Conservation (phyloP, 2,113 vertebrate species). For the Callochromis pleurospilus region DNA sequence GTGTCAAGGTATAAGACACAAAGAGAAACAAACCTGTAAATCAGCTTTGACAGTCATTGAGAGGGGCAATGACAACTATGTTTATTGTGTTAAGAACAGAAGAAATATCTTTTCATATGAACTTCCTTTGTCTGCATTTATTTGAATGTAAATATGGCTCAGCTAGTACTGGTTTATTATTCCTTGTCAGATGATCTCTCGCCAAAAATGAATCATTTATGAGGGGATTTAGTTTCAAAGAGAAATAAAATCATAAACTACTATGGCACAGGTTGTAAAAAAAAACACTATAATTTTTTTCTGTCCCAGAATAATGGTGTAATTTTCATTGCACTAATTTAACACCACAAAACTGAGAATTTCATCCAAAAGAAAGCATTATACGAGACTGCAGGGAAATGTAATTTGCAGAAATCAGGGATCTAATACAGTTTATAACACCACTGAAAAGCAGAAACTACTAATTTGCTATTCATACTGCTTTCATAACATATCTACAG, state of each 20-base stretch:
- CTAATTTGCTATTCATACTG: slow-evolving; percentile 73
- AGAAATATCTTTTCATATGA: slow-evolving; percentile 62
- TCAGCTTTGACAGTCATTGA: slow-evolving; percentile 56
- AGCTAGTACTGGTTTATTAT: slow-evolving; percentile 62
- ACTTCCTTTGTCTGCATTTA: slow-evolving; percentile 65
- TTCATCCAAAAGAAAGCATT: slow-evolving; percentile 52
- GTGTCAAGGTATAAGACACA: slow-evolving; percentile 47
- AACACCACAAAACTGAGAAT: slow-evolving; percentile 68
- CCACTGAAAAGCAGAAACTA: slow-evolving; percentile 65
- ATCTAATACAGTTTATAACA: slow-evolving; percentile 74
- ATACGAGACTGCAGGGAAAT: slow-evolving; percentile 52
- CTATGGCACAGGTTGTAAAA: slow-evolving; percentile 57
- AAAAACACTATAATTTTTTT: slow-evolving; percentile 18
- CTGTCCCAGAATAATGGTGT: slow-evolving; percentile 46
- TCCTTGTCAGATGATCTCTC: slow-evolving; percentile 65
- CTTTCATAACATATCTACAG: slow-evolving; percentile 65
- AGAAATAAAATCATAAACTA: slow-evolving; percentile 67
- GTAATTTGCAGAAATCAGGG: slow-evolving; percentile 71
- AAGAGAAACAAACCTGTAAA: slow-evolving; percentile 51
- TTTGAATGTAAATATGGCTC: slow-evolving; percentile 69
- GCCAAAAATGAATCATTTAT: slow-evolving; percentile 65
- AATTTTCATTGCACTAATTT: slow-evolving; percentile 69
- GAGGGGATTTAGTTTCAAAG: slow-evolving; percentile 71
- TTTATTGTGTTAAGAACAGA: slow-evolving; percentile 60
- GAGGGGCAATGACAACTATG: slow-evolving; percentile 57